Percentiles rank a stretch among this genome's conserved stretches.
These are phyloP conservation scores for Trochalopteron elliotii DNA, from an alignment of 2,113 vertebrate species.

Conservation along the genomic window DNA sequence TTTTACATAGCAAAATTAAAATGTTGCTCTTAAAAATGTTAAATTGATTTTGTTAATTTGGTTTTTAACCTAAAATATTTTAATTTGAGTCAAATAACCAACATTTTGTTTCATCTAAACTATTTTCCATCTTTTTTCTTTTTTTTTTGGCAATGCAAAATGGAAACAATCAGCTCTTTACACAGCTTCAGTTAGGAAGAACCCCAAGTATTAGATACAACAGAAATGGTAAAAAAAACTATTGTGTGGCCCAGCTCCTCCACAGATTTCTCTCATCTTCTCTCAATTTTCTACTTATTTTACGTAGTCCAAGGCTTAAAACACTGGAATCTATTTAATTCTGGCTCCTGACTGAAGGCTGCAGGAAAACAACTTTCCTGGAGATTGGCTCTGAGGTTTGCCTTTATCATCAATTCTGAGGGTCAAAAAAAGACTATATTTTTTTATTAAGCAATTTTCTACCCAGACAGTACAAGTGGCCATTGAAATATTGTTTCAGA, in stretches of 20 bases:
- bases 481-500: background rate
- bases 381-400: background rate
- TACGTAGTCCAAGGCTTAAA: background rate
- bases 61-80: conserved; percentile 34
- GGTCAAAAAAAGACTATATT: background rate
- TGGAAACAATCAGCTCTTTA: background rate
- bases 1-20: background rate
- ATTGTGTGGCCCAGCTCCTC: background rate
- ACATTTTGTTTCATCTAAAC: background rate
- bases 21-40: background rate
- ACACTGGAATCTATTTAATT: background rate
- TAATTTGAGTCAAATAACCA: conserved; percentile 16
- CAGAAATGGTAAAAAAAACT: background rate
- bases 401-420: background rate
- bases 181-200: background rate
- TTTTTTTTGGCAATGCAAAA: background rate
- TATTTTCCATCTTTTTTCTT: background rate
- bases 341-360: background rate
- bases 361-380: background rate
- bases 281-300: conserved; percentile 1
- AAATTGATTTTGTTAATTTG: background rate
- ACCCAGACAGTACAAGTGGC: background rate
- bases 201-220: background rate
- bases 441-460: background rate
- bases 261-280: background rate